Percentiles rank a stretch among this genome's conserved stretches.
Conservation (phyloP, 2,113 vertebrate genomes). For the Hiodon alosoides region DNA sequence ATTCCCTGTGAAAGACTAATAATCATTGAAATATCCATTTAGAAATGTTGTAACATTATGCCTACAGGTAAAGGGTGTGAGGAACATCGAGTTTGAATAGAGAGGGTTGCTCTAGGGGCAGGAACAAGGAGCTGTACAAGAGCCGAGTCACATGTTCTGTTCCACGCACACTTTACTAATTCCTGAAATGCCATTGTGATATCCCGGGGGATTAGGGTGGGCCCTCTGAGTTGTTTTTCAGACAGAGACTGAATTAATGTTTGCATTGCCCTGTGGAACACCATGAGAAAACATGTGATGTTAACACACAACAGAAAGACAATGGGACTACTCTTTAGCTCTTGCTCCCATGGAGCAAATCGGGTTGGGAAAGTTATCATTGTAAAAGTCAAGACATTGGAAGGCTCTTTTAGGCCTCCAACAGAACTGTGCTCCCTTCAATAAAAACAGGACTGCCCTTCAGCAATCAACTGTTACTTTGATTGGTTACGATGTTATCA, state of each 20-base stretch:
- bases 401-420: neutral
- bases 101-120: constrained; percentile 21
- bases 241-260: constrained; percentile 42
- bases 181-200: constrained; percentile 55
- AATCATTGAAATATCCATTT: too few relatives aligned
- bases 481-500: too few relatives aligned
- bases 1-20: too few relatives aligned
- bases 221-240: constrained; percentile 34
- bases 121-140: constrained; percentile 23
- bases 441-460: too few relatives aligned
- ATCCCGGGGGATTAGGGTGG: constrained; percentile 44
- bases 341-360: constrained; percentile 35
- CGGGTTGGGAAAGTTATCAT: neutral
- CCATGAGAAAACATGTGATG: constrained; percentile 54
- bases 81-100: neutral
- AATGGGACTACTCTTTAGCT: constrained; percentile 59
- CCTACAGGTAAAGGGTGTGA: too few relatives aligned
- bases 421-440: too few relatives aligned
- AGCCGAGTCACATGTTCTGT: constrained; percentile 63
- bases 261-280: constrained; percentile 33
- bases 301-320: constrained; percentile 41
- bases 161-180: constrained; percentile 39
- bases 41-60: too few relatives aligned
- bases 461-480: too few relatives aligned
- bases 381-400: neutral